A percentile compares a stretch with the other conserved stretches of the same genome.
phyloP scores from a whole-genome alignment of 1,140 invertebrate species.

The Cyclina sinensis region DNA sequence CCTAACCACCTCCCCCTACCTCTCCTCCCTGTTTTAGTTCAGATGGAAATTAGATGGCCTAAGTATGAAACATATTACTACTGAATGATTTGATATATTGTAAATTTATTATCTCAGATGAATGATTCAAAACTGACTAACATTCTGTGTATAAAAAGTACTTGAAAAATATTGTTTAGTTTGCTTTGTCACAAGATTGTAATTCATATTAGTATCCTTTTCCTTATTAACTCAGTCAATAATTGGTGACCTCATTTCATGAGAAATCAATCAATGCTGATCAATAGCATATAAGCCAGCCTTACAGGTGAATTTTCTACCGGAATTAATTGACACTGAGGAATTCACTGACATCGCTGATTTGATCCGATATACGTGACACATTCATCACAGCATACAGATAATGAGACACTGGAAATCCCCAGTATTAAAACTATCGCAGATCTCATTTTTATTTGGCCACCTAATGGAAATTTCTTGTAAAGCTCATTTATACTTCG shows the following conservation, averaged over 20 bases:
- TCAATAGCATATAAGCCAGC: neutral
- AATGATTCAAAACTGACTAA: too few relatives aligned
- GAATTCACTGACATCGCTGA: slow-evolving; percentile 17
- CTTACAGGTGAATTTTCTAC: neutral
- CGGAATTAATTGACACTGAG: neutral
- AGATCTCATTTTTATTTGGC: neutral
- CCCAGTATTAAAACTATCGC: neutral
- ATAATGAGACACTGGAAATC: neutral
- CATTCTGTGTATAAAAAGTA: too few relatives aligned
- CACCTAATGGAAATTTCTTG: slow-evolving; percentile 22
- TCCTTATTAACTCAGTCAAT: neutral
- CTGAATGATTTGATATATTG: too few relatives aligned
- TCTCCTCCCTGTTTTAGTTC: too few relatives aligned
- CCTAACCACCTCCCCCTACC: too few relatives aligned
- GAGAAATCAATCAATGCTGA: slow-evolving; percentile 13
- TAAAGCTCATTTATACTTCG: neutral
- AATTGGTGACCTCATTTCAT: slow-evolving; percentile 22
- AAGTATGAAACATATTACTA: too few relatives aligned
- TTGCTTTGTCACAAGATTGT: too few relatives aligned
- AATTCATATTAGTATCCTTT: too few relatives aligned
- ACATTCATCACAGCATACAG: neutral
- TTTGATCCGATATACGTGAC: neutral
- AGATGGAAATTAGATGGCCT: too few relatives aligned
- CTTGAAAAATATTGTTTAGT: too few relatives aligned
- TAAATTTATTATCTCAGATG: too few relatives aligned